Percentiles rank a stretch among this genome's conserved stretches.
These are phyloP conservation scores for Reticulitermes speratus DNA, from an alignment of 1,140 invertebrate species.

Conservation along the genomic window DNA sequence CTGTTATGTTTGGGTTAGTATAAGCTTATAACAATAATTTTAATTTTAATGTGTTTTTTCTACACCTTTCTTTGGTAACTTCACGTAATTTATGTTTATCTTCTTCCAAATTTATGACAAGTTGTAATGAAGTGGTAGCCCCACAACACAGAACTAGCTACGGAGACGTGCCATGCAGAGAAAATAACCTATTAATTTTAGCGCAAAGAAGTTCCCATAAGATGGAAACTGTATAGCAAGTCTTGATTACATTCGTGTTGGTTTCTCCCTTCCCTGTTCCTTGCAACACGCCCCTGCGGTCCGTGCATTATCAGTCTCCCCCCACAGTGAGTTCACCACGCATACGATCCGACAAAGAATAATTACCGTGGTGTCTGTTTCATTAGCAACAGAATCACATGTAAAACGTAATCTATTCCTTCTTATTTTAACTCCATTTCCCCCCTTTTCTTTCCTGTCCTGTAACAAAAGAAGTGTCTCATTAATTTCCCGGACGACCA, in stretches of 20 bases:
- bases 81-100: too few species aligned
- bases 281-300: neutral
- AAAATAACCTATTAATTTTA: neutral
- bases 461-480: slow-evolving; percentile 8
- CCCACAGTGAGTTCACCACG: neutral
- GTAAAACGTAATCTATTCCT: neutral
- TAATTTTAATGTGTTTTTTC: too few species aligned
- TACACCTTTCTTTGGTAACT: too few species aligned
- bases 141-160: too few species aligned
- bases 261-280: neutral
- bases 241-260: neutral
- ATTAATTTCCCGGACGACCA: neutral
- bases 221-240: neutral
- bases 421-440: too few species aligned
- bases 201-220: neutral
- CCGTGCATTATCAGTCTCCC: neutral
- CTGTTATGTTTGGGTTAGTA: too few species aligned
- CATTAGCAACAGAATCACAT: neutral
- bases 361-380: neutral
- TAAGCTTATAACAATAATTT: too few species aligned
- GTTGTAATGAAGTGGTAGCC: too few species aligned
- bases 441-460: neutral
- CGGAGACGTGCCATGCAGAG: too few species aligned
- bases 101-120: too few species aligned
- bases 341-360: neutral